Conservation (phyloP, 2,888 invertebrate genomes). For the Drosophila parthenogenetica region DNA sequence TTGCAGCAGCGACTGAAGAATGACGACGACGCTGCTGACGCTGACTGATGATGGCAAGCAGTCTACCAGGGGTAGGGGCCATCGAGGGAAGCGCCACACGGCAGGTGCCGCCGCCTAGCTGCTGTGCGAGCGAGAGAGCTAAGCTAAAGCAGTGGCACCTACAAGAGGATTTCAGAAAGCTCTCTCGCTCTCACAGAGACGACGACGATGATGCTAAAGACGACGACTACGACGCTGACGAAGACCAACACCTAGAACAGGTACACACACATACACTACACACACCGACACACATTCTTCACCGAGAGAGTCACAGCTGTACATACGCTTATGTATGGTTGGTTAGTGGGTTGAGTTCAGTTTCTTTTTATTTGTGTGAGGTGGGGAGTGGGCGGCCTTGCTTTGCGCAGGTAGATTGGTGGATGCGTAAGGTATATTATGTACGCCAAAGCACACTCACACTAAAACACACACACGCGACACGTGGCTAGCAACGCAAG, state of each 20-base stretch:
- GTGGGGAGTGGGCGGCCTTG: constrained; percentile 53
- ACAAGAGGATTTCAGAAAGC: constrained; percentile 50
- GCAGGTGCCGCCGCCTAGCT: constrained; percentile 56
- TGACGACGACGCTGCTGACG: constrained; percentile 41
- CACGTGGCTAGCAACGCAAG: constrained; percentile 52
- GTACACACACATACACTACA: constrained; percentile 58
- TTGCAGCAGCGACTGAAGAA: constrained; percentile 27
- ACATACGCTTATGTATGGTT: constrained; percentile 48
- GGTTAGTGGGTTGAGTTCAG: constrained; percentile 34
- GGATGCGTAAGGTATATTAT: constrained; percentile 84
- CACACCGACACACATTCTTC: constrained; percentile 1
- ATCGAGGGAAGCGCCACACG: constrained; percentile 41
- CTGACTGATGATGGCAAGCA: constrained; percentile 37
- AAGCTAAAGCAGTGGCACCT: constrained; percentile 59
- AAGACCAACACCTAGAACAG: constrained; percentile 71
- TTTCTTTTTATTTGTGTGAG: constrained; percentile 6
- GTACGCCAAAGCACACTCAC: constrained; percentile 70
- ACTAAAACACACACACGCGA: constrained; percentile 27
- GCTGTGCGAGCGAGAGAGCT: constrained; percentile 43
- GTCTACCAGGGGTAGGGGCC: not conserved
- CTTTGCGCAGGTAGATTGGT: constrained; percentile 85
- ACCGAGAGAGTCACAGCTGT: constrained; percentile 42
- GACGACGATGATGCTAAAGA: constrained; percentile 55
- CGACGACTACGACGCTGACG: constrained; percentile 50
- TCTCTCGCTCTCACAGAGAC: constrained; percentile 47